A percentile compares a stretch with the other conserved stretches of the same genome.
Conservation (phyloP, 2,888 invertebrate genomes). For the Lordiphosa fenestrarum region DNA sequence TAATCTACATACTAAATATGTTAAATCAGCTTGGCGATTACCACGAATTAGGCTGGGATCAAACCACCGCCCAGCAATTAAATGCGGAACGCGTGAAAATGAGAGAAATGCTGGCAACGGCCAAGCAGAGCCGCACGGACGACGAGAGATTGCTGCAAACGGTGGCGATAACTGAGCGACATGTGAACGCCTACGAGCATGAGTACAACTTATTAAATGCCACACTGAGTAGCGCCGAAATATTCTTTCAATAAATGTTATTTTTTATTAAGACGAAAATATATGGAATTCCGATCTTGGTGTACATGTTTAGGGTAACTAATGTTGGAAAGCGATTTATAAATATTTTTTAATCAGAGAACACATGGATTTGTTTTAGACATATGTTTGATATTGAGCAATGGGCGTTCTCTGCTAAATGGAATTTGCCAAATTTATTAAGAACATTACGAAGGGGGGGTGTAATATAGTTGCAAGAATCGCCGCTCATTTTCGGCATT, state of each 20-base stretch:
- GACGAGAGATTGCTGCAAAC: slow-evolving; percentile 95
- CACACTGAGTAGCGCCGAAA: slow-evolving; percentile 95
- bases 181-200: slow-evolving; percentile 88
- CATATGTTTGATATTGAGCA: not conserved
- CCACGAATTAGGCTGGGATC: slow-evolving; percentile 97
- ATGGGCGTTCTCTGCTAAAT: slow-evolving; percentile 1
- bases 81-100: slow-evolving; percentile 83
- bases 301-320: slow-evolving; percentile 32
- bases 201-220: slow-evolving; percentile 95
- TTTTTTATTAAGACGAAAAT: slow-evolving; percentile 63
- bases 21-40: slow-evolving; percentile 92
- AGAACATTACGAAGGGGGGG: too few relatives aligned
- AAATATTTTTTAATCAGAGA: not conserved
- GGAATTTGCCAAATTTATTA: too few relatives aligned
- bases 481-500: too few relatives aligned
- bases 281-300: slow-evolving; percentile 30
- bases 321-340: slow-evolving; percentile 11
- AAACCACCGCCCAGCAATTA: slow-evolving; percentile 89
- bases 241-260: slow-evolving; percentile 89
- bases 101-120: slow-evolving; percentile 82
- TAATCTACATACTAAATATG: slow-evolving; percentile 94
- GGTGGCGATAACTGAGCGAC: slow-evolving; percentile 91
- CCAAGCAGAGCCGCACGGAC: slow-evolving; percentile 45
- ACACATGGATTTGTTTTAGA: slow-evolving; percentile 1
- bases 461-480: too few relatives aligned